Evolutionary conservation across 2,797 vertebrate species (phyloP), one percentile per base, ranked within the genome.

Genomic region (Valencia hispanica): DNA sequence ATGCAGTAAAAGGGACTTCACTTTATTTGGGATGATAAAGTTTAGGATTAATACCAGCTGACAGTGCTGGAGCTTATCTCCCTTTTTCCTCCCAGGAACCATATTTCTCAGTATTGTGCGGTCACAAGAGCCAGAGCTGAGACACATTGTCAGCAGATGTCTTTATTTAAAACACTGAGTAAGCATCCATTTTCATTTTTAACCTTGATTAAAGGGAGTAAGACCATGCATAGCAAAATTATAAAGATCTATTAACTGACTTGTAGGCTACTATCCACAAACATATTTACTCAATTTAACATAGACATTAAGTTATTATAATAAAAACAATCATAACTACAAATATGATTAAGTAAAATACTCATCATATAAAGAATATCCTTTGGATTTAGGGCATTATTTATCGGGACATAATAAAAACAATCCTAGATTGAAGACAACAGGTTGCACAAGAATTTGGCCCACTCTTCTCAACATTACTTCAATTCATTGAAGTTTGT

Each of bases 1-100:
- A 68, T 57, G 82, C 77, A 72, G 45, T 72, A 73, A 70, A 68
- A 65, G 65, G 73, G 50, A 75, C 72, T 65, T 74, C 36, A 79
- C 59, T 89, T 79, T 55, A 84, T 85, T 83, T 25, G 66, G 59
- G 36, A 75, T 78, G 80, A 88, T 79, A 66, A 71, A 78, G 73
- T 78, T 82, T 55, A 36, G 41, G 17, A 72, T 79, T 79, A 80
- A 85, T 86, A 69, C 79, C 72, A 65, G 72, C 57, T 75, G 55
- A 75, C 81, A 79, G 57, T 71, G 79, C 72, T 66, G 39, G 27
- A 81, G 66, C 77, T 90, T 76, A 76, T 80, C 86, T 81, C 77
- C 79, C 81, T 51, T 53, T 89, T 75, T 74, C 32, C 84, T 66
- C 27, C 36, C 72, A 75, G 69, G 68, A 87, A 81, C 73, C 50